phyloP scores from a whole-genome alignment of 2,797 vertebrate species.

The Pangasius sanitwongsei region DNA sequence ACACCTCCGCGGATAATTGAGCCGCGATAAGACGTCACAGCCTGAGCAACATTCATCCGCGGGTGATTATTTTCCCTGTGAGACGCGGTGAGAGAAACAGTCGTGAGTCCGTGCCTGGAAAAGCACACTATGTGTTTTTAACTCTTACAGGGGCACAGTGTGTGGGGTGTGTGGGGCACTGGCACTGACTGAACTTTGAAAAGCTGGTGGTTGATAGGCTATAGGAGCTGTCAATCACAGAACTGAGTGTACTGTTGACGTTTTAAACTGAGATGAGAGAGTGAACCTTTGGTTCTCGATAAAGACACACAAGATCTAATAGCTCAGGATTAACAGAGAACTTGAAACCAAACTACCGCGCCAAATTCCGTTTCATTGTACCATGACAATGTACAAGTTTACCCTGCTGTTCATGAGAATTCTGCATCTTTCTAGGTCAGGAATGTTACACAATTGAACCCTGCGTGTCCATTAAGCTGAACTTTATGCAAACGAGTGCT shows the following conservation, averaged over 20 bases:
- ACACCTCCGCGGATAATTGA: slow-evolving; percentile 76
- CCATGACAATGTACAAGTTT: not conserved
- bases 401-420: not conserved
- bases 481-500: not conserved
- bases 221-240: not conserved
- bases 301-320: not conserved
- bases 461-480: not conserved
- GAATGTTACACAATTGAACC: not conserved
- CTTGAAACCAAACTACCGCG: not conserved
- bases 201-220: not conserved
- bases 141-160: not conserved
- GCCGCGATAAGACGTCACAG: slow-evolving; percentile 65
- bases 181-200: not conserved
- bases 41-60: slow-evolving; percentile 51
- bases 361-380: not conserved
- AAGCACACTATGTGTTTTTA: not conserved
- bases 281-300: not conserved
- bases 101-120: not conserved
- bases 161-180: not conserved
- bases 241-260: not conserved
- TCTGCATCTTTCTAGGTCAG: not conserved
- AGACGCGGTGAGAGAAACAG: not conserved
- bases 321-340: not conserved
- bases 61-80: slow-evolving; percentile 56
- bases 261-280: not conserved